Base-by-base conservation (phyloP, 2,113 vertebrate genomes). In the Mustela lutreola region DNA sequence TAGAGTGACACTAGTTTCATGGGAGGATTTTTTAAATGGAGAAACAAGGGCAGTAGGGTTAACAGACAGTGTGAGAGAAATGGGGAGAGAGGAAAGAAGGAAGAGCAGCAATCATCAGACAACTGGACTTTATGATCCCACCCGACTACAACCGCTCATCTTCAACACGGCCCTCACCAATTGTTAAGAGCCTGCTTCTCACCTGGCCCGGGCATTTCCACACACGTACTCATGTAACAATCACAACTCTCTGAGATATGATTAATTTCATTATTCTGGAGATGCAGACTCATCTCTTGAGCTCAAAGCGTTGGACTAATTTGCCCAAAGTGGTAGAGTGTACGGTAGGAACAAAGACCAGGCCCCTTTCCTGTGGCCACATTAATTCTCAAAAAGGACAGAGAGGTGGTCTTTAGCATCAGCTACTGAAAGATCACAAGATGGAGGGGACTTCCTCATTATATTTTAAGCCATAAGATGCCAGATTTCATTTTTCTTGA, bases 221-320 rank as follows among this genome's bases (percentile, higher is more conserved):
- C 7, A 1, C 0, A 39, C 33, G 31, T 18, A 16, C n/a, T 60
- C 15, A 7, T 2, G 0, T 14, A 6, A 39, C 0, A n/a, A 10
- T 39, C 63, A 19, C 24, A 12, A 11, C 28, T 42, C 1, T 36
- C 65, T 21, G 12, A 56, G 28, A 11, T 60, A 9, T 5, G 11
- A 21, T 14, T 21, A 3, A 39, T 24, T 42, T 73, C 12, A 79
- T 50, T 58, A 62, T 24, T 42, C 33, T 89, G 73, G 45, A 67
- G 62, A 36, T 53, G 21, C 65, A 15, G 33, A 71, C 39, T 67
- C 31, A 26, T 4, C n/a, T 39, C 14, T 26, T 21, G 3, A 83
- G 19, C 26, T 42, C 26, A 36, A 71, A 4, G 18, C 31, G n/a
- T 16, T 58, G 36, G 22, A 45, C 22, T 53, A 21, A 26, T 9